phyloP scores from a whole-genome alignment of 2,113 vertebrate species.

The Uria lomvia region DNA sequence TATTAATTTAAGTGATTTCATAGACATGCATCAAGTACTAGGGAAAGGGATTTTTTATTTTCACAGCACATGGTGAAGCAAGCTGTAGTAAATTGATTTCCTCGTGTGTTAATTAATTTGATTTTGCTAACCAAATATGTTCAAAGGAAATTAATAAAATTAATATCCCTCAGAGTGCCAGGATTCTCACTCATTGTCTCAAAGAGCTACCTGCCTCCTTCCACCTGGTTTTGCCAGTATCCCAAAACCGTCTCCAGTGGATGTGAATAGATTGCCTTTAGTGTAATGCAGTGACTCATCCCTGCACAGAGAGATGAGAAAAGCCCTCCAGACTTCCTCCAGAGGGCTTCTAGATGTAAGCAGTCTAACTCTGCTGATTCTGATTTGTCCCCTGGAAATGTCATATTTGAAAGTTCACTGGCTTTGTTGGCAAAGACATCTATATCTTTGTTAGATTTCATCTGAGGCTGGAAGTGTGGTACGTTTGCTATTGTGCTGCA shows the following conservation, averaged over 20 bases:
- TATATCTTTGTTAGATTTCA: background rate
- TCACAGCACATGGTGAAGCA: background rate
- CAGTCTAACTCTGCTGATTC: background rate
- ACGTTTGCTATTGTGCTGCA: background rate
- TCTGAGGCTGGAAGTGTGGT: background rate
- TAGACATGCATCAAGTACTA: background rate
- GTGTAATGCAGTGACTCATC: background rate
- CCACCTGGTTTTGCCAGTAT: background rate
- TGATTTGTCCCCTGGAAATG: constrained; percentile 24
- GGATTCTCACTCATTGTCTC: background rate
- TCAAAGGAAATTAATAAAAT: background rate
- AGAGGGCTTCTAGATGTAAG: background rate
- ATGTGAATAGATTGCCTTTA: background rate
- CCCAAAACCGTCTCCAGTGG: background rate
- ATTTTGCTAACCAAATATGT: background rate
- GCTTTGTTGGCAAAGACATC: background rate
- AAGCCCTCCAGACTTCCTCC: background rate
- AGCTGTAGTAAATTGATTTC: background rate
- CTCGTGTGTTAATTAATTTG: background rate
- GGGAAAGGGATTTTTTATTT: background rate
- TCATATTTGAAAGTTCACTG: constrained; percentile 49
- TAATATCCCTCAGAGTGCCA: background rate
- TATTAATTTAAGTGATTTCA: background rate
- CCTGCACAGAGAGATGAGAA: background rate
- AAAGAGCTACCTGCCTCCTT: background rate